Percentiles rank a stretch among this genome's conserved stretches.
Evolutionary conservation across 2,797 vertebrate genomes (phyloP).

Genomic region (Eulemur albifrons): DNA sequence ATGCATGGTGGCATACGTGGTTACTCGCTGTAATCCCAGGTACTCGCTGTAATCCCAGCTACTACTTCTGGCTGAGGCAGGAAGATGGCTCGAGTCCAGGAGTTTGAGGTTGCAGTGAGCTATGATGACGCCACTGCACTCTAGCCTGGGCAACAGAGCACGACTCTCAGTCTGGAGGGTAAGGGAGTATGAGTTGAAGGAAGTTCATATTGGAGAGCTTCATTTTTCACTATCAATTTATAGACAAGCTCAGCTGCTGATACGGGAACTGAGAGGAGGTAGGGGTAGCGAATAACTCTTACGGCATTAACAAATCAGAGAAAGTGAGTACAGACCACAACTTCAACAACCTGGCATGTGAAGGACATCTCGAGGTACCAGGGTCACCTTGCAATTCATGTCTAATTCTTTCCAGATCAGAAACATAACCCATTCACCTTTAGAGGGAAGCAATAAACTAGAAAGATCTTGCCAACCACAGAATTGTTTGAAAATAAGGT

Average conservation of each 20-base stretch:
- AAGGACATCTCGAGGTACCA: neutral
- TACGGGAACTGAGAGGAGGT: neutral
- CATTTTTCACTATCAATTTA: neutral
- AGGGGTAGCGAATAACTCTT: neutral
- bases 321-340: neutral
- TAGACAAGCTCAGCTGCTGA: neutral
- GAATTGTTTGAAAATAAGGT: neutral
- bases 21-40: neutral
- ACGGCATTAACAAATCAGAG: neutral
- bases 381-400: neutral
- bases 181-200: neutral
- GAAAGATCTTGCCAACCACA: neutral
- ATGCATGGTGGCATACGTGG: no score
- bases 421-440: neutral
- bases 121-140: neutral
- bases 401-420: neutral
- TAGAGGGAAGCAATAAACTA: neutral
- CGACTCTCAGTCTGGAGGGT: neutral
- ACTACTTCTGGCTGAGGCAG: neutral
- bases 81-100: neutral
- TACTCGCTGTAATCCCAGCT: neutral
- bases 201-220: neutral
- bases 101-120: neutral
- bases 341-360: neutral
- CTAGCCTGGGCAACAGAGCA: neutral